Percentiles rank a stretch among this genome's conserved stretches.
Conservation (phyloP, 2,113 vertebrate species). For the Oryctolagus cuniculus region mOryCun1.1 NC_091434.1:23684501-23685000, state of each 20-base stretch:
- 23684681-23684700: not conserved
- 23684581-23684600: constrained; percentile 64
- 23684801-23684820: constrained; percentile 38
- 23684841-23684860: not conserved
- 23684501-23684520: constrained; percentile 65
- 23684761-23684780: not conserved
- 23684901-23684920: not conserved
- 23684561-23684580: constrained; percentile 76
- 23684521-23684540: constrained; percentile 73
- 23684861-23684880: not conserved
- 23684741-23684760: not conserved
- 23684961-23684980: not conserved
- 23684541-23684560: constrained; percentile 48
- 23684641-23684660: constrained; percentile 40
- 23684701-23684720: not conserved
- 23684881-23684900: not conserved
- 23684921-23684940: not conserved
- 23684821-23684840: not conserved
- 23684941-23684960: not conserved
- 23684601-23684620: constrained; percentile 23
- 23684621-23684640: constrained; percentile 54
- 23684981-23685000: not conserved
- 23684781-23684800: not conserved
- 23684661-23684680: constrained; percentile 31
- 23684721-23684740: not conserved